Conservation (phyloP, 2,797 vertebrate species). For the Manis pentadactyla region DNA sequence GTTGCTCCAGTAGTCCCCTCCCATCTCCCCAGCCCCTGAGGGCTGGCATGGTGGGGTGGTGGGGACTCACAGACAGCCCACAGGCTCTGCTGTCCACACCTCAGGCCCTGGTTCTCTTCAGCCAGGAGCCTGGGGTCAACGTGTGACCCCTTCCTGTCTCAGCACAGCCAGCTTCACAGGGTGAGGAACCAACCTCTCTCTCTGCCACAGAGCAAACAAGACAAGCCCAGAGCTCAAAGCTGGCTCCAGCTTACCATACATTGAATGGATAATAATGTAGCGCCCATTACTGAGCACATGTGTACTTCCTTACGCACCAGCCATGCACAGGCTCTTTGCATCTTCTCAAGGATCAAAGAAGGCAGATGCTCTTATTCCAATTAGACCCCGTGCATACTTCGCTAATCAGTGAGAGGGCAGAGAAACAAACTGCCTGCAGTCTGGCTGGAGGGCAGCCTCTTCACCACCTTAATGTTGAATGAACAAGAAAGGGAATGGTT, state of each 20-base stretch:
- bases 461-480: not conserved
- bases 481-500: not conserved
- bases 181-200: not conserved
- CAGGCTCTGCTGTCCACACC: not conserved
- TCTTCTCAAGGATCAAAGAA: not conserved
- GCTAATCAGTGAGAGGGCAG: not conserved
- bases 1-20: not conserved
- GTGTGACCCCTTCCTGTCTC: not conserved
- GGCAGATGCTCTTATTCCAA: slow-evolving; percentile 4
- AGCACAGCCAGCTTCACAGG: not conserved
- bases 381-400: not conserved
- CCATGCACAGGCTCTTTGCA: not conserved
- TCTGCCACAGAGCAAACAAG: not conserved
- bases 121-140: not conserved
- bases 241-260: not conserved
- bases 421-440: not conserved
- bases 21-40: not conserved
- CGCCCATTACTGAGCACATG: not conserved
- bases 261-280: not conserved
- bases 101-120: not conserved
- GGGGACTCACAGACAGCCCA: not conserved
- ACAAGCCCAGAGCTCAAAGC: not conserved
- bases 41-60: not conserved
- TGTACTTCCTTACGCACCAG: not conserved
- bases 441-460: not conserved